phyloP scores from a whole-genome alignment of 2,113 vertebrate genomes.

The Enhydra lutris region DNA sequence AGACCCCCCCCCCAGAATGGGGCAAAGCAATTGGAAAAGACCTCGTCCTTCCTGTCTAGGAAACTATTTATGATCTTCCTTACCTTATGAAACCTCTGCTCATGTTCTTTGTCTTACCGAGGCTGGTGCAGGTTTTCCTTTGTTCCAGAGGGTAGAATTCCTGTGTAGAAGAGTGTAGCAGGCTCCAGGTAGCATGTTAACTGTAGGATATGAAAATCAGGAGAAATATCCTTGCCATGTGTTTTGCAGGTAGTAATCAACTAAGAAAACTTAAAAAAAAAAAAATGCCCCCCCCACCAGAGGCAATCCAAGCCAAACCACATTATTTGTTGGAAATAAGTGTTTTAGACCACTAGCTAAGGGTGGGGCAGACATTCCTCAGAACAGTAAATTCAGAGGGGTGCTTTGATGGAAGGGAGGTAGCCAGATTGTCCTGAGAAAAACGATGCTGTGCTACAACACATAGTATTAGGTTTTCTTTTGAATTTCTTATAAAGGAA shows the following conservation, averaged over 20 bases:
- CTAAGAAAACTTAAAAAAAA: constrained; percentile 17
- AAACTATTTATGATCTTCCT: neutral
- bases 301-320: constrained; percentile 2
- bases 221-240: neutral
- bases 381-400: neutral
- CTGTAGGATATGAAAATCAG: neutral
- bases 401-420: neutral
- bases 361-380: neutral
- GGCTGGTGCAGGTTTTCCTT: neutral
- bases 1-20: neutral
- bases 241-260: constrained; percentile 48
- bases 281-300: neutral
- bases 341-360: neutral
- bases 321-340: constrained; percentile 24
- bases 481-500: constrained; percentile 16
- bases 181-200: neutral
- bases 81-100: neutral
- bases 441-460: neutral
- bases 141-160: neutral
- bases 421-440: neutral
- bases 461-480: neutral
- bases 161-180: neutral
- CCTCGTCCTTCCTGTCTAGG: neutral
- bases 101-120: neutral
- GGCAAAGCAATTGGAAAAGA: neutral